Evolutionary conservation across 1,140 invertebrate species (phyloP), one percentile per base, ranked within the genome.

Genomic region (Drosophila lacertosa): DNA sequence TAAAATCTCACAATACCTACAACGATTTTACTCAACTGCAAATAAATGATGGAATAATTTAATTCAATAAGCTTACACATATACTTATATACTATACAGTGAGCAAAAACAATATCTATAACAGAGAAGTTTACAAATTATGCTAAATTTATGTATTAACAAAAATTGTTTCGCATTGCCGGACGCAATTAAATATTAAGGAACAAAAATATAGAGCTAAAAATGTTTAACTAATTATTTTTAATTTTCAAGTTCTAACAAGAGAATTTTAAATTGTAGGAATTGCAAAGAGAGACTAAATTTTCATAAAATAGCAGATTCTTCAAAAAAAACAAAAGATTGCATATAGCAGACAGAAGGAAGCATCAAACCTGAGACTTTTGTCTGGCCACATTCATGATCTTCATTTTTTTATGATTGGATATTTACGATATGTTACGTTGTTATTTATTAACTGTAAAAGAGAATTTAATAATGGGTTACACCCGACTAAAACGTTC

Each of bases 21-120:
- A 32, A 40, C 18, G 24, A 33, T 15, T 42, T 63, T 20, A 20
- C 39, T 13, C 26, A 42, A 47, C 7, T 26, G 32, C 51, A 53
- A 42, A 62, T 33, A 45, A 51, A 16, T 48, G 47, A n/a, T 39
- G 47, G 55, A 60, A 74, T 70, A 76, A 81, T 80, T 57, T 58
- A 70, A 37, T n/a, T 1, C 62, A 50, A 39, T 39, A 55, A 50
- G 57, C 69, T 74, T 70, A 83, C 78, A 54, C 77, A 82, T 82
- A n/a, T n/a, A n/a, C n/a, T 74, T 75, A 7, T 53, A 59, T 33
- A 22, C 39, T 64, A 59, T 33, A 22, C 39, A 60, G 73, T 29
- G 39, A 53, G 40, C 48, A 73, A 37, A 9, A 68, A 47, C 26
- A 58, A 55, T 7, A 16, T n/a, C 32, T 42, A 58, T 72, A 65